Base-by-base conservation (phyloP, 2,888 invertebrate species). In the Anthrax anthrax region DNA sequence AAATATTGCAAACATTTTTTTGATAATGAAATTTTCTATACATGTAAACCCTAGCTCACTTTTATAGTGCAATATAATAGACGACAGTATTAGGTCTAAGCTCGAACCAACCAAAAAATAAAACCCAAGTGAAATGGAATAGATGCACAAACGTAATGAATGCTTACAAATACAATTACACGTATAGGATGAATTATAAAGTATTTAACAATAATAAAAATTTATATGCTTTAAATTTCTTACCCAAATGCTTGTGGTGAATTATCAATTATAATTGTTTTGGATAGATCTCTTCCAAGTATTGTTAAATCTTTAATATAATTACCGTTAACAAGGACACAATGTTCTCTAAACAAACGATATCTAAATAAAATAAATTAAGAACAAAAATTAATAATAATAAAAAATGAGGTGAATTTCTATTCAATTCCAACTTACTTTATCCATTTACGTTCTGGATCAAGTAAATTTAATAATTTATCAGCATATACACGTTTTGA, bases 261-360 rank as follows among this genome's bases (percentile, higher is more conserved):
- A 70, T 89, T 89, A 69, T 89, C 88, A 53, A 89, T 79, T 54
- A 89, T 89, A 55, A 89, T 80, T 36, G 87, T 87, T 67, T 84
- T 86, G 18, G 89, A 81, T 53, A 95, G 72, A 69, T 96, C 95
- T 40, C 95, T 74, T 14, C 94, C 94, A 42, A 96, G 74, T 55
- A 95, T 94, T 12, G 85, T 84, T 47, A 96, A 74, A 69, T 96
- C 95, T 65, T 96, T 95, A 52, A 96, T 90, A 66, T 95, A 96
- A 71, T 94, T 94, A 3, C 94, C 94, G 69, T 91, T 89, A 32
- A 95, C 88, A 56, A 89, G 86, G 0, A 94, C 84, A 61, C 95
- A 96, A 61, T 96, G 95, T 61, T 96, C 95, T 49, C 95, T 80
- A 71, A 94, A 96, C 52, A 96, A 70, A 46, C 95, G 81, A 65